These are phyloP conservation scores for Heteronetta atricapilla DNA, from an alignment of 2,113 vertebrate genomes.

Conservation along the genomic window DNA sequence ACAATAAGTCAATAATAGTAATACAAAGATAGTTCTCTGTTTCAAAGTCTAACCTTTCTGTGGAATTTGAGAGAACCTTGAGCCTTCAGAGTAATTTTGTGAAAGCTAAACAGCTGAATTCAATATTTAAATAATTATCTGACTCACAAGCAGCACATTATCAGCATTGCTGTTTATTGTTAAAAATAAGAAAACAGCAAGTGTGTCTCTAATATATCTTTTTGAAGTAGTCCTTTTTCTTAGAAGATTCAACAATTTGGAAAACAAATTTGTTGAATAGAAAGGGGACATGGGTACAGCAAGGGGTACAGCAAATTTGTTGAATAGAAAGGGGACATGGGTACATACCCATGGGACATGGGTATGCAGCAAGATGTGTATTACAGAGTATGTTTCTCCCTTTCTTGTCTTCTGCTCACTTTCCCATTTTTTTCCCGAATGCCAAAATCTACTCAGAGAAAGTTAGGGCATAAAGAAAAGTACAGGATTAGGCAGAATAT, in stretches of 20 bases:
- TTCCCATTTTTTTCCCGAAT: not conserved
- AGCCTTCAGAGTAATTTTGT: not conserved
- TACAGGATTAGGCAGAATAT: not conserved
- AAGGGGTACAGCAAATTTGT: too few species aligned
- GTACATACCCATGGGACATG: too few species aligned
- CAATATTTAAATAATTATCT: not conserved
- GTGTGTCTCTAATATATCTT: not conserved
- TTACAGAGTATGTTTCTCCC: not conserved
- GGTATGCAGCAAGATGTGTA: not conserved
- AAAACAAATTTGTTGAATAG: not conserved
- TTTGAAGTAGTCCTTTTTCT: not conserved
- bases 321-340: not conserved
- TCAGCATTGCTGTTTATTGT: not conserved
- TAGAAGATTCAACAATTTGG: not conserved
- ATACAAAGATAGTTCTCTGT: not conserved
- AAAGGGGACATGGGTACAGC: not conserved
- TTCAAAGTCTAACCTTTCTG: not conserved
- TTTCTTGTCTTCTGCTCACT: not conserved
- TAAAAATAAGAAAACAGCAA: not conserved
- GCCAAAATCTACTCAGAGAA: not conserved
- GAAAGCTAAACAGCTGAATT: not conserved
- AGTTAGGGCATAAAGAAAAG: not conserved
- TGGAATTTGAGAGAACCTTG: not conserved
- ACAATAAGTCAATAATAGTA: too few species aligned
- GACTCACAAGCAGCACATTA: not conserved